phyloP scores from a whole-genome alignment of 2,888 invertebrate genomes.

The Lochmaea crataegi region DNA sequence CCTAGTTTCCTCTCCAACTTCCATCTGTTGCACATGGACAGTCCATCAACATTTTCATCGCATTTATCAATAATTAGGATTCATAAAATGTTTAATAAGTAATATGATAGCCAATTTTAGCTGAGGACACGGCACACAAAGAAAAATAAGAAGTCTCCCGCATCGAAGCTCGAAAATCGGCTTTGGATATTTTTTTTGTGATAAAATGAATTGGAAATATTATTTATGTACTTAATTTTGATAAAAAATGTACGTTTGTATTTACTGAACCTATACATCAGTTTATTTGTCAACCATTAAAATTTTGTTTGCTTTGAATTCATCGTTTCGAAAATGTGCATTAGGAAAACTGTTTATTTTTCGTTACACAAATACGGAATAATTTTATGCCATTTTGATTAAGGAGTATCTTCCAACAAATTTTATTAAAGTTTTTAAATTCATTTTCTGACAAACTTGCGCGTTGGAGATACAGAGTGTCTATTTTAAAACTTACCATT shows the following conservation, averaged over 20 bases:
- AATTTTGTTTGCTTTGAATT: slow-evolving; percentile 1
- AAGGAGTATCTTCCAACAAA: not conserved
- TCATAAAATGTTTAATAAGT: too few species aligned
- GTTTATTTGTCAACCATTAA: slow-evolving; percentile 10
- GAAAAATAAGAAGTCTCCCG: too few species aligned
- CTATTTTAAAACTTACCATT: too few species aligned
- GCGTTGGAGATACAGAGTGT: too few species aligned
- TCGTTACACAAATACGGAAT: slow-evolving; percentile 6
- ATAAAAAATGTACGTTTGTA: not conserved
- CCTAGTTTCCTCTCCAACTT: too few species aligned
- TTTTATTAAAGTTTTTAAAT: not conserved
- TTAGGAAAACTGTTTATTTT: not conserved
- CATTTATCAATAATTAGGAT: too few species aligned
- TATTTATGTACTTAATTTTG: not conserved
- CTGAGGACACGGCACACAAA: too few species aligned
- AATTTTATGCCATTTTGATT: slow-evolving; percentile 6
- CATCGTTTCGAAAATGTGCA: slow-evolving; percentile 1
- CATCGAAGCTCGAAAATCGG: too few species aligned
- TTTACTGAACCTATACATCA: not conserved
- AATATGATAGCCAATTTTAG: too few species aligned
- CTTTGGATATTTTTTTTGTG: not conserved
- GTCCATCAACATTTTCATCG: too few species aligned
- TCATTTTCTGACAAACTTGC: not conserved
- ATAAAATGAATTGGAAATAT: not conserved
- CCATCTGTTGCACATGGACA: too few species aligned